Conservation (phyloP, 2,888 invertebrate genomes). For the Punctoribates punctum region DNA sequence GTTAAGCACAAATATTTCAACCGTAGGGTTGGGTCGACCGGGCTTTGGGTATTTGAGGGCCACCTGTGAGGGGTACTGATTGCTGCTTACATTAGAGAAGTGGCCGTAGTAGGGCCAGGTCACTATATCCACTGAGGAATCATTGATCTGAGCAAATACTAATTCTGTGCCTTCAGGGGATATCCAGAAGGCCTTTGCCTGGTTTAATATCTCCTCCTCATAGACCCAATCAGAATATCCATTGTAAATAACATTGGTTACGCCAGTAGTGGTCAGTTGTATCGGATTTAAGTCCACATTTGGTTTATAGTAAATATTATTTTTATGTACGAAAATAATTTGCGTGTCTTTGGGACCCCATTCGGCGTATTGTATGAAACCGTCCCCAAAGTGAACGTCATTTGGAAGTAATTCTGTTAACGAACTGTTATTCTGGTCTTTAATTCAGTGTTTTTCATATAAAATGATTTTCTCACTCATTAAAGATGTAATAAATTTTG, state of each 20-base stretch:
- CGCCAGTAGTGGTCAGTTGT: constrained; percentile 43
- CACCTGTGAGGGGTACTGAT: constrained; percentile 33
- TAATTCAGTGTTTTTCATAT: neutral
- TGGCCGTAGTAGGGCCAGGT: constrained; percentile 46
- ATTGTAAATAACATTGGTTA: constrained; percentile 65
- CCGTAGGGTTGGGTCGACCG: constrained; percentile 46
- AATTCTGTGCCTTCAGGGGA: constrained; percentile 53
- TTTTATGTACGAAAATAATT: constrained; percentile 46
- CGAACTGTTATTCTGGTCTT: neutral
- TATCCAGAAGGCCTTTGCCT: constrained; percentile 56
- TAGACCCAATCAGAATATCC: constrained; percentile 62
- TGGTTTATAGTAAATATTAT: constrained; percentile 56
- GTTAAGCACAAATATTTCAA: constrained; percentile 49
- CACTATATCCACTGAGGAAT: constrained; percentile 51
- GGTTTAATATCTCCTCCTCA: constrained; percentile 58
- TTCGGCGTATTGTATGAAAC: constrained; percentile 45
- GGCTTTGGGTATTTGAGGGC: constrained; percentile 45
- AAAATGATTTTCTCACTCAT: constrained; percentile 24
- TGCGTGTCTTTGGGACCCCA: constrained; percentile 48
- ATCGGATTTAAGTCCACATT: neutral
- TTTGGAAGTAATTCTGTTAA: constrained; percentile 28
- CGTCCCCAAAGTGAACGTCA: neutral
- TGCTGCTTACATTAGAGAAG: constrained; percentile 43
- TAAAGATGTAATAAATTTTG: constrained; percentile 35
- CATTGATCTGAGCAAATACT: constrained; percentile 54